Evolutionary conservation across 2,797 vertebrate species (phyloP), one percentile per base, ranked within the genome.

Genomic region (Antennarius maculatus): DNA sequence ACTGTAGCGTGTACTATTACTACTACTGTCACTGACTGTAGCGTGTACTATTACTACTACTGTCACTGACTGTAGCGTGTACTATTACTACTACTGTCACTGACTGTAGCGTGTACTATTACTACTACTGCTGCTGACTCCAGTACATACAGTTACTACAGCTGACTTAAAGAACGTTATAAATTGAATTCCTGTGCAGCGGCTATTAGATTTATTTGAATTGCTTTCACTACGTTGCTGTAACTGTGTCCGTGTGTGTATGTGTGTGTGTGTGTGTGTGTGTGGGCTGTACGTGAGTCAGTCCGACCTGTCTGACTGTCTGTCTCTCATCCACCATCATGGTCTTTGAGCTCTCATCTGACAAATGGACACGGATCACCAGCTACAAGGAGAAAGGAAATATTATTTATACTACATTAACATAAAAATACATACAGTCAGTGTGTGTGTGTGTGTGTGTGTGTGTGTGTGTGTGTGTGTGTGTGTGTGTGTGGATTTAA

Each of bases 321-420:
- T 99, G 97, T 62, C 97, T 94, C 90, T 99, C 97, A 29, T 99
- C 97, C 88, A 99, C 97, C 97, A 99, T 99, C 97, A 99, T 98
- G 16, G 97, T 99, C 92, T 99, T 99, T 50, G 97, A 99, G 86
- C 97, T 99, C 86, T 99, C 97, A 42, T 99, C 97, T 51, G 97
- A 97, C 94, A 99, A 92, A 82, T 99, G 97, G 62, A 99, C 97
- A 65, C 97, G 93, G 71, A 99, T 98, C 81, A 99, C 97, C 92
- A 99, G 76, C 97, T 99, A 52, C n/a, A 47, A 2, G 5, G 56
- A 77, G 4, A 50, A 7, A 53, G 12, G 51, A 28, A 4, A 31
- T 13, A 43, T 13, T 5, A 52, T 49, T 49, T 12, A 47, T 16
- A 52, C 27, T 23, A 23, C 7, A 2, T 42, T 62, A 23, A 48